Evolutionary conservation across 2,113 vertebrate species (phyloP), one percentile per base, ranked within the genome.

Genomic region (Cardinalis cardinalis): DNA sequence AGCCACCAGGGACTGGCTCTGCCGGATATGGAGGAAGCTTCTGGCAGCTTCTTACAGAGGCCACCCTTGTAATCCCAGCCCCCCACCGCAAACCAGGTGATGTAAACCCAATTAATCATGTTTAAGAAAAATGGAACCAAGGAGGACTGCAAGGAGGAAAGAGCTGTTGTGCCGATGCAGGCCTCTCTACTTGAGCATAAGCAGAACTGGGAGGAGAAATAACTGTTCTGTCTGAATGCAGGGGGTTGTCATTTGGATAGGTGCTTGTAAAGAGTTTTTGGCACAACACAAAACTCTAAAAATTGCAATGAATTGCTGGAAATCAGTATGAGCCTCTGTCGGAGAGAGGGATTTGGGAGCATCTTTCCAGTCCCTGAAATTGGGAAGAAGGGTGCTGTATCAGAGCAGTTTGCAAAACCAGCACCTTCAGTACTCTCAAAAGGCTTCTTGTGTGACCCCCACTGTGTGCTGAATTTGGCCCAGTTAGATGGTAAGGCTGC

Each of bases 291-390:
- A 28, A 26, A 24, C 38, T 51, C 9, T 58, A 49, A 44, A 82
- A 87, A 36, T 36, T 46, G 40, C 16, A 34, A 0, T 29, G 3
- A 31, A 32, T 83, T 44, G 7, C 14, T 89, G 19, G 38, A 81
- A 71, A 48, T 43, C 11, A 31, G 5, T 2, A 2, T 61, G 18
- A 73, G 7, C 25, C 18, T 68, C 52, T 51, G 0, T 36, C 0
- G 0, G 32, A 74, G 51, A 63, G 36, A 36, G 43, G 17, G 31
- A 32, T 43, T 49, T 49, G 14, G 32, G n/a, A 55, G 17, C 16
- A 2, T n/a, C 49, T 28, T 41, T 78, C 17, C 18, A 36, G 44
- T 32, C 51, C 18, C 38, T 80, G 83, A 58, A 32, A 55, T 17
- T 34, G 26, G 13, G 13, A 87, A 74, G 69, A 68, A 69, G 11